Evolutionary conservation across 1,140 invertebrate genomes (phyloP).

Genomic region (Papilio helenus): DNA sequence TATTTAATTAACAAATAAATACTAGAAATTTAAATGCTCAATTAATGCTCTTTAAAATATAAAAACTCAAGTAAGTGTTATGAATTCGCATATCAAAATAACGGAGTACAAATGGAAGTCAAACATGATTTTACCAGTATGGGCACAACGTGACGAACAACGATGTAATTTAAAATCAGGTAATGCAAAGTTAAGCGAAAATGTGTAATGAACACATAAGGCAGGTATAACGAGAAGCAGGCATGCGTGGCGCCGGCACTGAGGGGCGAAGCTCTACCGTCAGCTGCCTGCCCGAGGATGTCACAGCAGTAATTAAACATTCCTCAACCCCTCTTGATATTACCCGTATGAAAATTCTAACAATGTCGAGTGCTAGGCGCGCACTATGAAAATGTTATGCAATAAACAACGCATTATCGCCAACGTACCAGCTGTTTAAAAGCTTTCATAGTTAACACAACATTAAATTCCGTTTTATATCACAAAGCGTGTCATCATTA

Average conservation of each 20-base stretch:
- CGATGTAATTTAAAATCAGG: slow-evolving; percentile 20
- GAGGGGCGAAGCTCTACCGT: slow-evolving; percentile 44
- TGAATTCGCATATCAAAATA: no score
- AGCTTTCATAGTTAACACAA: slow-evolving; percentile 43
- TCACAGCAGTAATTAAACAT: slow-evolving; percentile 74
- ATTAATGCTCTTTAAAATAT: neutral
- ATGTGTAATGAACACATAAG: slow-evolving; percentile 33
- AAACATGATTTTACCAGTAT: neutral
- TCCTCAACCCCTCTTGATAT: slow-evolving; percentile 67
- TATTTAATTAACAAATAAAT: slow-evolving; percentile 40
- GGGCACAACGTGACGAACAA: neutral
- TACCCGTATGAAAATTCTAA: slow-evolving; percentile 72
- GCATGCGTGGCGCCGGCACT: slow-evolving; percentile 44
- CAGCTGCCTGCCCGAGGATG: slow-evolving; percentile 53
- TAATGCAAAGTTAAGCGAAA: slow-evolving; percentile 15
- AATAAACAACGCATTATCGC: slow-evolving; percentile 50
- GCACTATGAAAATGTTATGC: slow-evolving; percentile 57
- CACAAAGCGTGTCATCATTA: slow-evolving; percentile 30
- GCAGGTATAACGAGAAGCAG: slow-evolving; percentile 39
- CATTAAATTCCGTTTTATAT: slow-evolving; percentile 43
- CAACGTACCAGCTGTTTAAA: slow-evolving; percentile 45
- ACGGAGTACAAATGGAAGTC: neutral
- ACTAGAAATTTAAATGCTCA: neutral
- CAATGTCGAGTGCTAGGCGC: slow-evolving; percentile 60
- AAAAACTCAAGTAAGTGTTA: neutral